Base-by-base conservation (phyloP, 2,888 invertebrate species). In the Drosophila macrospina region DNA sequence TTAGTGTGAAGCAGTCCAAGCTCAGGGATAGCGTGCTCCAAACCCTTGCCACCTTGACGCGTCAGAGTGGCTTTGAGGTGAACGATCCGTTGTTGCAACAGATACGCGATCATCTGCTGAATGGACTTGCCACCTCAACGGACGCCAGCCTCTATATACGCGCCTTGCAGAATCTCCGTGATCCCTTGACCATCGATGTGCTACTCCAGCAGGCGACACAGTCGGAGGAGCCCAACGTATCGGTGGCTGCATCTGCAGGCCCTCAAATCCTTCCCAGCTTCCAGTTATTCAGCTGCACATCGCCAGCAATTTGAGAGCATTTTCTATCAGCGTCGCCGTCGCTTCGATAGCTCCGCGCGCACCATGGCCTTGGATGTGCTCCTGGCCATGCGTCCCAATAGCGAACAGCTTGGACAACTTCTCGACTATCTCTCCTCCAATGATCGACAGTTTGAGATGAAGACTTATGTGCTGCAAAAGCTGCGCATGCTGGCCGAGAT, bases 301-400 rank as follows among this genome's bases (percentile, higher is more conserved):
- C 92, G 94, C 34, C 90, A 86, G 52, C 86, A 90, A 0, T 94
- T 94, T 0, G 90, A 92, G n/a, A 92, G 91, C 51, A 93, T 95
- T 1, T 95, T 95, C 80, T 94, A 94, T 78, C 95, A 95, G 89
- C 84, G 93, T 1, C 93, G 92, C 15, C 93, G 93, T 24, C 93
- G 93, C 45, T 95, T 94, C 86, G 96, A 96, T 88, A 95, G 95
- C 30, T 96, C 95, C 70, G 94, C 95, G 0, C 93, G 96, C 80
- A 95, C 95, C 0, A 80, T 95, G 54, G 95, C 96, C 0, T 90
- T 95, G n/a, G 95, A 96, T 80, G 93, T 96, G 7, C 90, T 97
- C 11, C 91, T 97, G 4, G 93, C 94, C 56, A 93, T 94, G 54
- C 91, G 93, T 28, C 95, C 95, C 0, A 92, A 92, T 7, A 92